A percentile compares a stretch with the other conserved stretches of the same genome.
Evolutionary conservation across 2,888 invertebrate species (phyloP).

Genomic region (Choreutis nemorana): DNA sequence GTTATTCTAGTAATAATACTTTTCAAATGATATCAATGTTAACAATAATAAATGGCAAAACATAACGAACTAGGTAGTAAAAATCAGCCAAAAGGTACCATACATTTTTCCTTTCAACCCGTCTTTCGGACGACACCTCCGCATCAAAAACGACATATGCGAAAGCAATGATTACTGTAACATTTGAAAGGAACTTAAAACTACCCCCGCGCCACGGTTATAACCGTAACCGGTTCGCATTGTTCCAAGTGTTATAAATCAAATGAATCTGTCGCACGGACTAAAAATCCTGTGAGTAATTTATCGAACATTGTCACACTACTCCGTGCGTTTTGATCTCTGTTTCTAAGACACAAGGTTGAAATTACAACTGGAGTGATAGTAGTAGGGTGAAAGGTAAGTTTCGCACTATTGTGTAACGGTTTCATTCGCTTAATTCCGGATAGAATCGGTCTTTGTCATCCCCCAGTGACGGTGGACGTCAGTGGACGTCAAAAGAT

Average conservation of each 20-base stretch:
- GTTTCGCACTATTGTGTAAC: constrained; percentile 39
- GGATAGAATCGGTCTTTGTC: constrained; percentile 18
- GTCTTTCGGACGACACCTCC: too few species aligned
- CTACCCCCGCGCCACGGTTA: constrained; percentile 37
- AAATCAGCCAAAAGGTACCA: too few species aligned
- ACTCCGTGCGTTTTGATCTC: too few species aligned
- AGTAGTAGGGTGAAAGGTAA: constrained; percentile 34
- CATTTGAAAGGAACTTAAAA: constrained; percentile 32
- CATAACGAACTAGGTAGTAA: too few species aligned
- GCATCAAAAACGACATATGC: too few species aligned
- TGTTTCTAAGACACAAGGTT: constrained; percentile 9
- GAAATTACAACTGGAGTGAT: constrained; percentile 12
- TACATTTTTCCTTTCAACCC: too few species aligned
- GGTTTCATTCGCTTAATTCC: constrained; percentile 21
- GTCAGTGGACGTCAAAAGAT: constrained; percentile 15
- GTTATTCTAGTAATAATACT: too few species aligned
- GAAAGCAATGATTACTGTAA: constrained; percentile 34
- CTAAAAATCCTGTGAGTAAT: constrained; percentile 55
- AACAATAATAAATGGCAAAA: too few species aligned
- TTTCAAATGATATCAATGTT: too few species aligned
- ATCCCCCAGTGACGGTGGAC: constrained; percentile 19
- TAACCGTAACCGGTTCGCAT: constrained; percentile 47
- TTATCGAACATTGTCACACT: constrained; percentile 45
- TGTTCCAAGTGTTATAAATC: constrained; percentile 51
- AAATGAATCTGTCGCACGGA: constrained; percentile 48